Conservation (phyloP, 2,888 invertebrate genomes). For the Xestia rhomboidea region DNA sequence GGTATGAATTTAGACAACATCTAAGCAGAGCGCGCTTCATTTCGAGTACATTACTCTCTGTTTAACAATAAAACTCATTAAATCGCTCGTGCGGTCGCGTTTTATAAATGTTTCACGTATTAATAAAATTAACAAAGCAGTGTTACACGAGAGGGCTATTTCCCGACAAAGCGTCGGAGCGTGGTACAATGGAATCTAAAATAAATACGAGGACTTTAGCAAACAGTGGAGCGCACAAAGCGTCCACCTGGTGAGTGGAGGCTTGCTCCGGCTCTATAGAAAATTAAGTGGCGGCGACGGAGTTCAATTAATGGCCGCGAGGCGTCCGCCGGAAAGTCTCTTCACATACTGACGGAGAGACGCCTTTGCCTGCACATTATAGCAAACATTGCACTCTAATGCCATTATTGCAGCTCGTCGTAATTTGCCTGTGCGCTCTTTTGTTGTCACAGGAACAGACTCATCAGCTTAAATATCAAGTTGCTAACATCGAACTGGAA, state of each 20-base stretch:
- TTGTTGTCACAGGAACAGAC: background rate
- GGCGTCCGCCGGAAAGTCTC: slow-evolving; percentile 73
- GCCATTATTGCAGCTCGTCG: slow-evolving; percentile 35
- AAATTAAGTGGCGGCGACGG: slow-evolving; percentile 84
- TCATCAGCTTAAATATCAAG: background rate
- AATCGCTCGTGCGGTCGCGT: slow-evolving; percentile 87
- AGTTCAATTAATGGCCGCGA: slow-evolving; percentile 83
- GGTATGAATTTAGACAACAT: slow-evolving; percentile 79
- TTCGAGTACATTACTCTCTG: slow-evolving; percentile 86
- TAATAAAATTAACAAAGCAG: slow-evolving; percentile 90
- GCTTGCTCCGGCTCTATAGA: slow-evolving; percentile 75
- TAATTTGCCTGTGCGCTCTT: slow-evolving; percentile 24
- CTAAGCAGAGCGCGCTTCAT: slow-evolving; percentile 83
- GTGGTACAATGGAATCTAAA: slow-evolving; percentile 89
- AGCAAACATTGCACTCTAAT: slow-evolving; percentile 50
- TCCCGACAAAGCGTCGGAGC: slow-evolving; percentile 87
- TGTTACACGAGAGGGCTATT: slow-evolving; percentile 86
- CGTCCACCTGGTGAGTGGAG: slow-evolving; percentile 83
- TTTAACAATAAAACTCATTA: slow-evolving; percentile 90
- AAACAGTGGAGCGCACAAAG: slow-evolving; percentile 88
- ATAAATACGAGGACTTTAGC: slow-evolving; percentile 90
- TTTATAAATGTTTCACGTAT: slow-evolving; percentile 90
- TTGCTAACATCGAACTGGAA: background rate
- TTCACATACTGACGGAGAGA: slow-evolving; percentile 53
- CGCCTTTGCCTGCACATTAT: slow-evolving; percentile 47